These are phyloP conservation scores for Eupithecia dodoneata DNA, from an alignment of 2,888 invertebrate species.

Conservation along the genomic window DNA sequence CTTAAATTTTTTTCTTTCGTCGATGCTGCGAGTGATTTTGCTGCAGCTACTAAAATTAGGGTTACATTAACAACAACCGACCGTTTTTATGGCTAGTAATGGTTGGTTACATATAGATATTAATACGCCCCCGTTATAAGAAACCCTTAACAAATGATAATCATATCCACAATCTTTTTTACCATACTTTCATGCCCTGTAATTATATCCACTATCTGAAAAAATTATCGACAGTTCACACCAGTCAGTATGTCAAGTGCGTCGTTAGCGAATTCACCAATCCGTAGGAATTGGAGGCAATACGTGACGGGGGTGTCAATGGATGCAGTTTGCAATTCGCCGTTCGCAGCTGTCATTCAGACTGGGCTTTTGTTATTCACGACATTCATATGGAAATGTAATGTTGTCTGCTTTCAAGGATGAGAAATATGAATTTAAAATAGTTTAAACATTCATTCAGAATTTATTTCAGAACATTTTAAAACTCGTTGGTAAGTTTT, in stretches of 20 bases:
- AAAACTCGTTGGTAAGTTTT: neutral
- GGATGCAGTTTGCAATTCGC: constrained; percentile 30
- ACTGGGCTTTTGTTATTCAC: constrained; percentile 20
- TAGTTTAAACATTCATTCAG: neutral
- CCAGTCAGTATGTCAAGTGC: constrained; percentile 40
- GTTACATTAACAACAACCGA: neutral
- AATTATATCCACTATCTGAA: neutral
- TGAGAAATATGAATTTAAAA: constrained; percentile 9
- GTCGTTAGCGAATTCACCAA: constrained; percentile 26
- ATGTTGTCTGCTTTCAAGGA: constrained; percentile 8
- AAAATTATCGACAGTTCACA: constrained; percentile 34
- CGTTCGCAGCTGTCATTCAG: constrained; percentile 32
- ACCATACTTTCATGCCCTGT: neutral
- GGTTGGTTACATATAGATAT: neutral
- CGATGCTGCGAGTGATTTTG: neutral
- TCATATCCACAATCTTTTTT: neutral
- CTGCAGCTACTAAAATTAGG: neutral
- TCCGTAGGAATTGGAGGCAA: constrained; percentile 28
- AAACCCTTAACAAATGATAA: neutral
- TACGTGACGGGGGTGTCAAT: constrained; percentile 33
- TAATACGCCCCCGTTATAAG: neutral
- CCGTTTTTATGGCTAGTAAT: neutral
- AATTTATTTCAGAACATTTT: neutral
- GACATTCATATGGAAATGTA: constrained; percentile 10
- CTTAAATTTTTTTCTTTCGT: neutral